Conservation (phyloP, 2,888 invertebrate genomes). For the Nomada ruficornis region DNA sequence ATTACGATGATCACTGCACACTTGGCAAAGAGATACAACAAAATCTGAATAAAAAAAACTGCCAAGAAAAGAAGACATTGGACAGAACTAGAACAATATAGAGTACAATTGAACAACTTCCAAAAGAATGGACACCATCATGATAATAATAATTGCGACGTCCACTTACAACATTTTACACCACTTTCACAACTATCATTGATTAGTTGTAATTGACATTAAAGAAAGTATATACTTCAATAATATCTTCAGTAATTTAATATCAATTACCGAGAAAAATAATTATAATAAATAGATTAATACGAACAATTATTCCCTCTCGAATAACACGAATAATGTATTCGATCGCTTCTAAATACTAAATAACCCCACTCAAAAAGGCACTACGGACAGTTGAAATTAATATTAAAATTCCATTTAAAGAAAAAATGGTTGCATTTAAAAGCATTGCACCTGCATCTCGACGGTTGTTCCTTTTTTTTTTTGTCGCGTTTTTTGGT, state of each 20-base stretch:
- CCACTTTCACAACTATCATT: no score
- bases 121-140: not conserved
- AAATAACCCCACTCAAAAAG: not conserved
- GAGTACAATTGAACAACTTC: constrained; percentile 8
- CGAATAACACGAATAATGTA: not conserved
- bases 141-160: not conserved
- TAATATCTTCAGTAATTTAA: not conserved
- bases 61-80: no score
- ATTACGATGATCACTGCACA: not conserved
- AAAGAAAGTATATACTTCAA: not conserved
- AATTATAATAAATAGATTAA: constrained; percentile 12
- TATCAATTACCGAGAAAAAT: constrained; percentile 16
- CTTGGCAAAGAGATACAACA: not conserved
- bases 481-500: constrained; percentile 21
- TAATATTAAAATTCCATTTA: not conserved
- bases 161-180: not conserved
- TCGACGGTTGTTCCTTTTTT: not conserved
- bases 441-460: constrained; percentile 5
- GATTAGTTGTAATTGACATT: no score
- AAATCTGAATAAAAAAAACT: no score
- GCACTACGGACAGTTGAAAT: not conserved
- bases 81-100: not conserved
- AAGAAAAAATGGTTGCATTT: not conserved
- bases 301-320: not conserved
- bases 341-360: constrained; percentile 4